These are phyloP conservation scores for Crocuta crocuta DNA, from an alignment of 2,113 vertebrate species.

Conservation along the genomic window DNA sequence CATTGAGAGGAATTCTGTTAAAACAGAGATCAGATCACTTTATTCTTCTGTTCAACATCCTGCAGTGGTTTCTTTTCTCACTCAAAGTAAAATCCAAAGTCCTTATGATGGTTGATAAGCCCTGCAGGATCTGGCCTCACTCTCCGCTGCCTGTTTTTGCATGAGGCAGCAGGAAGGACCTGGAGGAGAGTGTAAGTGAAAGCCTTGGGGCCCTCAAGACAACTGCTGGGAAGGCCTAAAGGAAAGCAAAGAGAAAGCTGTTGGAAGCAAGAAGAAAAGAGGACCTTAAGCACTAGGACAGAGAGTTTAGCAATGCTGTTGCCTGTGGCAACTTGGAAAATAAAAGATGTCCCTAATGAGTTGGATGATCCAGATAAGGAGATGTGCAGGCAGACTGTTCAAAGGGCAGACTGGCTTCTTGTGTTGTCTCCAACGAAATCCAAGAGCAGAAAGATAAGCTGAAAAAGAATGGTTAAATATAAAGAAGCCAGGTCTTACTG, in stretches of 20 bases:
- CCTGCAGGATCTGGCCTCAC: background rate
- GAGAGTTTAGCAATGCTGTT: background rate
- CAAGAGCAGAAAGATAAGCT: conserved; percentile 11
- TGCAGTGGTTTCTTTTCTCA: background rate
- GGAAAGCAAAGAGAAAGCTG: conserved; percentile 28
- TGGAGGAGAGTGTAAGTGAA: background rate
- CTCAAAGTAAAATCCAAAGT: background rate
- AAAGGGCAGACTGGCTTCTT: background rate
- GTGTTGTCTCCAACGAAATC: conserved; percentile 38
- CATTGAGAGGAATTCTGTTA: background rate
- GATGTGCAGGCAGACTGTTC: background rate
- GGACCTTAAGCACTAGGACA: background rate
- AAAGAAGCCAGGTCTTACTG: background rate
- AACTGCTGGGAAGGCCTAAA: background rate
- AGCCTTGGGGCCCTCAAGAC: background rate
- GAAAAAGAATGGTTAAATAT: background rate
- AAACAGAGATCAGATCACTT: background rate
- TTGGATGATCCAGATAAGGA: conserved; percentile 27
- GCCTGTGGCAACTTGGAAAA: conserved; percentile 8
- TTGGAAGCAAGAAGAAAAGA: background rate
- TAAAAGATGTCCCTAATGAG: conserved; percentile 22
- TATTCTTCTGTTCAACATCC: background rate
- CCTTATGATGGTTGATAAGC: background rate
- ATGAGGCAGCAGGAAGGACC: background rate
- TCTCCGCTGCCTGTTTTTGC: background rate